Evolutionary conservation across 2,888 invertebrate species (phyloP).

Genomic region (Drosophila mulleri): DNA sequence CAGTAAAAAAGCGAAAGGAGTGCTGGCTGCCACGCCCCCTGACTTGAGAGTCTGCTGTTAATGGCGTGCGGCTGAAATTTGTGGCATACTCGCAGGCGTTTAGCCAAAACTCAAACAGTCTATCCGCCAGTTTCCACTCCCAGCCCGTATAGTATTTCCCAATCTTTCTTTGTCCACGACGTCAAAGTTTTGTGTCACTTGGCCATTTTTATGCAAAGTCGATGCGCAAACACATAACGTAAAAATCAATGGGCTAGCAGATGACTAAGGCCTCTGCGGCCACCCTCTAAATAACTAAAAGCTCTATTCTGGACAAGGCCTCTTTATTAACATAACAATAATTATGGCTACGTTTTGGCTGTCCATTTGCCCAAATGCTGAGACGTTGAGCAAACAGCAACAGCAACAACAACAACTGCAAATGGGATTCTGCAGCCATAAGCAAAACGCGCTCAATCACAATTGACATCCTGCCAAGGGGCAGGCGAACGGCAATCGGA

Average conservation of each 20-base stretch:
- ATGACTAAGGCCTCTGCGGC: slow-evolving; percentile 1
- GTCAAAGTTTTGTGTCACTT: slow-evolving; percentile 42
- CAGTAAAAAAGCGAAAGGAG: slow-evolving; percentile 50
- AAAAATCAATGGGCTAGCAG: slow-evolving; percentile 63
- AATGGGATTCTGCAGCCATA: slow-evolving; percentile 72
- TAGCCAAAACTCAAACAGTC: slow-evolving; percentile 53
- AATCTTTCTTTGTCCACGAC: slow-evolving; percentile 36
- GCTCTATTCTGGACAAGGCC: slow-evolving; percentile 16
- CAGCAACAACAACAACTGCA: slow-evolving; percentile 43
- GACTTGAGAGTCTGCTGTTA: slow-evolving; percentile 52
- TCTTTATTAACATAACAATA: slow-evolving; percentile 77
- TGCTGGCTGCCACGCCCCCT: slow-evolving; percentile 66
- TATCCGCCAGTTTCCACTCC: not conserved
- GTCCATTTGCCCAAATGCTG: slow-evolving; percentile 52
- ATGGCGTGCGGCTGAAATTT: slow-evolving; percentile 53
- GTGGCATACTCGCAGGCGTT: slow-evolving; percentile 63
- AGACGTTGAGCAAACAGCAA: slow-evolving; percentile 54
- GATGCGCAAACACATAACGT: slow-evolving; percentile 64
- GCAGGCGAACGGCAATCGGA: slow-evolving; percentile 15
- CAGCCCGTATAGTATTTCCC: not conserved
- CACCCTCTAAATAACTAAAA: slow-evolving; percentile 47
- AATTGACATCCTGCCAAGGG: slow-evolving; percentile 71
- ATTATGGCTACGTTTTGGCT: slow-evolving; percentile 68
- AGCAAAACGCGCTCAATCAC: slow-evolving; percentile 68
- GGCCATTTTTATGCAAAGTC: slow-evolving; percentile 77